Evolutionary conservation across 1,140 invertebrate species (phyloP).

Genomic region (Pomacea maculata): DNA sequence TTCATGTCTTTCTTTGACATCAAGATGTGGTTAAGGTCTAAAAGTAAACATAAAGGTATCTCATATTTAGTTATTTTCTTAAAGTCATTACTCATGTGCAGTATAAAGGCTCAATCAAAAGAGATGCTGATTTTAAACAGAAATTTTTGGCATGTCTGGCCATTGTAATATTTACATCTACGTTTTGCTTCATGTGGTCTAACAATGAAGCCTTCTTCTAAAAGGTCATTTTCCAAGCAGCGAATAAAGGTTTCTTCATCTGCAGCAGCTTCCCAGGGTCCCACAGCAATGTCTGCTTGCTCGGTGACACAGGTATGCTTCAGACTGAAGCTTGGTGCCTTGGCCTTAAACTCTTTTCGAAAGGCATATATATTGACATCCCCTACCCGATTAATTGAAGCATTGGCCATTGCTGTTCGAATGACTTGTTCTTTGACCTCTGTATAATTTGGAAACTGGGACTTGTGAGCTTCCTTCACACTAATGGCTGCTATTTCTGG

Average conservation of each 20-base stretch:
- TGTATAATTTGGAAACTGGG: conserved; percentile 54
- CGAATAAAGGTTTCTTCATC: conserved; percentile 58
- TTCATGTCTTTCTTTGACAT: too few relatives aligned
- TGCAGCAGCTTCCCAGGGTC: conserved; percentile 52
- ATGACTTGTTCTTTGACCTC: conserved; percentile 47
- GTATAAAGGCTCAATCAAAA: conserved; percentile 36
- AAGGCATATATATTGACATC: conserved; percentile 57
- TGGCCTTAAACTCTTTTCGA: conserved; percentile 50
- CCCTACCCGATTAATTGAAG: conserved; percentile 46
- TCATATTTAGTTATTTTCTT: neutral
- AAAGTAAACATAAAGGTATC: neutral
- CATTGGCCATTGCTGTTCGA: conserved; percentile 50
- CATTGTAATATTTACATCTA: conserved; percentile 59
- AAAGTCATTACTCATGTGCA: neutral
- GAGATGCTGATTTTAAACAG: conserved; percentile 51
- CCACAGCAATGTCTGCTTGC: conserved; percentile 49
- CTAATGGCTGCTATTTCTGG: conserved; percentile 47
- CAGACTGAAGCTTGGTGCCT: conserved; percentile 51
- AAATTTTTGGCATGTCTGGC: conserved; percentile 59
- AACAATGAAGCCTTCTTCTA: conserved; percentile 55
- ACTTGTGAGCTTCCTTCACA: conserved; percentile 52
- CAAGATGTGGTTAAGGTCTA: too few relatives aligned
- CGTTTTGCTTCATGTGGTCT: conserved; percentile 53
- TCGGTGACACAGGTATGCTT: conserved; percentile 57
- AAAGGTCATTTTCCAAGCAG: conserved; percentile 54